Evolutionary conservation across 2,888 invertebrate species (phyloP).

Genomic region (Actias luna): DNA sequence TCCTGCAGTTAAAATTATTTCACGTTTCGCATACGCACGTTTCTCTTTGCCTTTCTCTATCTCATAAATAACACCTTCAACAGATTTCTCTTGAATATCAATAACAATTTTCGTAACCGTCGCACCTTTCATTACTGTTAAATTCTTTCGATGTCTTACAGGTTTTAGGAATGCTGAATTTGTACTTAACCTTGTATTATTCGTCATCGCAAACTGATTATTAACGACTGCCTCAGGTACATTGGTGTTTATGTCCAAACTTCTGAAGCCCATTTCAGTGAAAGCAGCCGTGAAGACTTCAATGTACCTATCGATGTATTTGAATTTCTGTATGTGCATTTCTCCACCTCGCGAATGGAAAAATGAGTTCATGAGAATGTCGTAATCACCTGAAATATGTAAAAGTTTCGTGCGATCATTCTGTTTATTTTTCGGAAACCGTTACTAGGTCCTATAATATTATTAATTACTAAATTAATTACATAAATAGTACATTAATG

Average conservation of each 20-base stretch:
- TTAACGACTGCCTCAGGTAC: conserved; percentile 68
- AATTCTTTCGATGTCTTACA: conserved; percentile 65
- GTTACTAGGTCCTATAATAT: too few relatives aligned
- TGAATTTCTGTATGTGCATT: conserved; percentile 70
- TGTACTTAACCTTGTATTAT: conserved; percentile 72
- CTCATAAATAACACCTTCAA: conserved; percentile 70
- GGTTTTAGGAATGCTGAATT: conserved; percentile 70
- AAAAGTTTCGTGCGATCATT: background rate
- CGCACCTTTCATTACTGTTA: conserved; percentile 63
- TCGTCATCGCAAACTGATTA: conserved; percentile 66
- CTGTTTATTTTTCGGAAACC: background rate
- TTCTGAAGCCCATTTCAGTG: conserved; percentile 68
- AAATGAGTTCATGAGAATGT: conserved; percentile 68
- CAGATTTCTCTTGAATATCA: conserved; percentile 61
- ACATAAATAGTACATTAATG: background rate
- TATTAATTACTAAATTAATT: too few relatives aligned
- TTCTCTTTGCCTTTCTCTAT: conserved; percentile 66
- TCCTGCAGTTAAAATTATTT: conserved; percentile 68
- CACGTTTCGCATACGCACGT: conserved; percentile 68
- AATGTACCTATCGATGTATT: conserved; percentile 64
- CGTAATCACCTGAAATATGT: conserved; percentile 67
- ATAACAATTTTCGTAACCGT: conserved; percentile 68
- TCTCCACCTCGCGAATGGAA: conserved; percentile 75
- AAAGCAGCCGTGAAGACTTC: conserved; percentile 68
- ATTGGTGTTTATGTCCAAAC: conserved; percentile 68